phyloP scores from a whole-genome alignment of 1,140 invertebrate genomes.

The Ganaspis sp. region DNA sequence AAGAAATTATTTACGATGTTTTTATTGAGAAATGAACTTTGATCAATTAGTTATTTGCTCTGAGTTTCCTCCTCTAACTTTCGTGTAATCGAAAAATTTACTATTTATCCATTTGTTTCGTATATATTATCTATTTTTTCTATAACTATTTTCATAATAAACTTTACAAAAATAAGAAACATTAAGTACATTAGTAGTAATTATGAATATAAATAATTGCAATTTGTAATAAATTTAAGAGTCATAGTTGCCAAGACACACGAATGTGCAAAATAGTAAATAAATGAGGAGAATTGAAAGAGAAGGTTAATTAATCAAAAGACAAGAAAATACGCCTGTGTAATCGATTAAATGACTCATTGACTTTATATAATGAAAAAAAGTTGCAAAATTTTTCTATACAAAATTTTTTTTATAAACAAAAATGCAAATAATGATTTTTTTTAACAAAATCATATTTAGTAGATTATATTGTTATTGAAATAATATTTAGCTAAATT shows the following conservation, averaged over 20 bases:
- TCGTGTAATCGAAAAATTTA: neutral
- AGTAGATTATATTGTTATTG: too few relatives aligned
- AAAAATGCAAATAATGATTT: too few relatives aligned
- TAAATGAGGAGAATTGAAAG: neutral
- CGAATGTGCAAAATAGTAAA: neutral
- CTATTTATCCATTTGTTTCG: too few relatives aligned
- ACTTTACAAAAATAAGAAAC: too few relatives aligned
- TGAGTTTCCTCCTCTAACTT: neutral
- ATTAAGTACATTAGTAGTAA: neutral
- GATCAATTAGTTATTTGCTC: neutral
- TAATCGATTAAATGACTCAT: constrained; percentile 45
- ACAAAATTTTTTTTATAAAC: too few relatives aligned
- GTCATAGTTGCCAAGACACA: neutral
- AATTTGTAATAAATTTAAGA: neutral
- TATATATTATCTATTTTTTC: too few relatives aligned
- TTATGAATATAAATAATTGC: neutral
- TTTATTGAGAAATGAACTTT: constrained; percentile 2
- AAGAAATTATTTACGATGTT: neutral
- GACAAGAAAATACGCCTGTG: constrained; percentile 41
- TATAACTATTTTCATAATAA: too few relatives aligned
- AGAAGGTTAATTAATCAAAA: constrained; percentile 17
- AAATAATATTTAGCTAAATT: too few relatives aligned
- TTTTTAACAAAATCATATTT: too few relatives aligned
- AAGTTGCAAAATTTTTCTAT: neutral
- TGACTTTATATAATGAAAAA: neutral